These are phyloP conservation scores for Galeopterus variegatus DNA, from an alignment of 2,113 vertebrate genomes.

Conservation along the genomic window DNA sequence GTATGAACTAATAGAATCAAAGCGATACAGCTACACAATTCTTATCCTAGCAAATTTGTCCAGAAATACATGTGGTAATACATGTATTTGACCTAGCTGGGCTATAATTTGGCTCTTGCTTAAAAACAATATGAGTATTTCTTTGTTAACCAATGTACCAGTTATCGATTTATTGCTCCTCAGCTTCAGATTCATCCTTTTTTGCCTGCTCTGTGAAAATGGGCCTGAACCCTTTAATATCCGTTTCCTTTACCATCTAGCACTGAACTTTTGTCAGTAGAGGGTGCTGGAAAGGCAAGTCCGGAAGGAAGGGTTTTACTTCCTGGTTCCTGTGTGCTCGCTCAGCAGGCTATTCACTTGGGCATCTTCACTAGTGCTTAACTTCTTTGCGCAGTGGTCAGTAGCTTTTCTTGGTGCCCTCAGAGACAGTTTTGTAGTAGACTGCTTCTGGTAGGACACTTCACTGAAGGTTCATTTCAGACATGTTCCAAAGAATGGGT, in stretches of 20 bases:
- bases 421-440: neutral
- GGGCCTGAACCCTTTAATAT: neutral
- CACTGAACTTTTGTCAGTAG: neutral
- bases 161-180: conserved; percentile 36
- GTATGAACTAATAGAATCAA: neutral
- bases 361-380: neutral
- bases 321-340: neutral
- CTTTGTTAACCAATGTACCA: conserved; percentile 12
- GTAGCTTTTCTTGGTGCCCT: neutral
- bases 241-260: neutral
- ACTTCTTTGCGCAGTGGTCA: neutral
- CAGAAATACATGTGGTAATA: conserved; percentile 32
- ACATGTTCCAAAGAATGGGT: neutral
- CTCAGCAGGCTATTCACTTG: neutral
- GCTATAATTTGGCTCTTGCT: conserved; percentile 36
- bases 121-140: neutral
- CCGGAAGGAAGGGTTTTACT: conserved; percentile 34
- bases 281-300: neutral
- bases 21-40: neutral
- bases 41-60: neutral
- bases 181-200: neutral
- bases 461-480: neutral
- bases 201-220: conserved; percentile 12
- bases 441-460: neutral
- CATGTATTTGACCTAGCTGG: neutral